Evolutionary conservation across 2,888 invertebrate species (phyloP).

Genomic region (Epirrhoe tristata): DNA sequence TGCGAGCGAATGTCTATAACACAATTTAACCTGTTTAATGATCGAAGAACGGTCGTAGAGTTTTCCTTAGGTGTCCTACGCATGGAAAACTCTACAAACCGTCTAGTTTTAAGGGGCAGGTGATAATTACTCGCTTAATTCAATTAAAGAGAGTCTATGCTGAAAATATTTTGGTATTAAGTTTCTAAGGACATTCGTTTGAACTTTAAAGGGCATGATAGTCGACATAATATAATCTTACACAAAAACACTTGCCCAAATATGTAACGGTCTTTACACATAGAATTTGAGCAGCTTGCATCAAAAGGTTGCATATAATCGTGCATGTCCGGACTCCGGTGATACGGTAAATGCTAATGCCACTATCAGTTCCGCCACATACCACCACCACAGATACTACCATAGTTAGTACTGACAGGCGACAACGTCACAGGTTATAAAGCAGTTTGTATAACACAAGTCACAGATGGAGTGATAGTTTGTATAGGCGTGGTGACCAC

Average conservation of each 20-base stretch:
- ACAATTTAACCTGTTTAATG: no score
- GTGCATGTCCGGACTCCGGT: conserved; percentile 45
- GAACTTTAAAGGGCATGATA: no score
- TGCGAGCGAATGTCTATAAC: not conserved
- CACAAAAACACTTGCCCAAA: conserved; percentile 4
- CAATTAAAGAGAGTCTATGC: no score
- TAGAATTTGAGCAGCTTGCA: conserved; percentile 20
- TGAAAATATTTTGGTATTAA: no score
- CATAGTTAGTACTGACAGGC: conserved; percentile 13
- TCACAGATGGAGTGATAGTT: conserved; percentile 7
- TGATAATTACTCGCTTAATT: no score
- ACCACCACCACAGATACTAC: conserved; percentile 48
- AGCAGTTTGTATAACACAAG: conserved; percentile 12
- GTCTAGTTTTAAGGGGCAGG: no score
- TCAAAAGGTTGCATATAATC: conserved; percentile 36
- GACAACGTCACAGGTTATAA: not conserved
- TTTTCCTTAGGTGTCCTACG: no score
- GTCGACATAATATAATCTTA: no score
- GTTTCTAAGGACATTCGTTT: no score
- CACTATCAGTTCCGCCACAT: conserved; percentile 79
- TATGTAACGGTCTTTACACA: conserved; percentile 3
- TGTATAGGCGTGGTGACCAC: conserved; percentile 37
- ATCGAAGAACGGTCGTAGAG: no score
- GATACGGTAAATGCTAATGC: conserved; percentile 75
- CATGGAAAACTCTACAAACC: no score